Evolutionary conservation across 2,113 vertebrate genomes (phyloP), one percentile per base, ranked within the genome.

Genomic region (Ictidomys tridecemlineatus): DNA sequence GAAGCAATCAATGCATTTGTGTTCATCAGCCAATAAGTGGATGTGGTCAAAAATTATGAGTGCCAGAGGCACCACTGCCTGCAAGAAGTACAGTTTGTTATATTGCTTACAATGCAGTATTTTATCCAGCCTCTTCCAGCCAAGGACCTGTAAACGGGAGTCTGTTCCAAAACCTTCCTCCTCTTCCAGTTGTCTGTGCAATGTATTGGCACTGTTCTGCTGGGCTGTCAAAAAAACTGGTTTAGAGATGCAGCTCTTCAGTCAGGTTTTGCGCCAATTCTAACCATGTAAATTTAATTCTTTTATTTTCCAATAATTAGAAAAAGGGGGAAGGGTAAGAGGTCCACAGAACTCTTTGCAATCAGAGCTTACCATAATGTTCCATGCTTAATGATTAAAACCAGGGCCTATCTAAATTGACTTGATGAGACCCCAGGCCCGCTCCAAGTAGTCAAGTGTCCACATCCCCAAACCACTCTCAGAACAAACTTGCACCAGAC

Each of bases 81-180:
- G 98, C 98, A 98, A 98, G 98, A 98, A 99, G 98, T 98, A 98
- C 99, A 99, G 99, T 99, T 98, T 99, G 99, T 99, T 98, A 98
- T 98, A 98, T 99, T 99, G 98, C 99, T 99, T 99, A 99, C 99
- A 99, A 99, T 99, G 98, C 98, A 99, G 99, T 98, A 99, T 99
- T 99, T 99, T 98, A 99, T 99, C 98, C 99, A 99, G 99, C 98
- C 98, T 99, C 99, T 99, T 99, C 98, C 99, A 98, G 99, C 98
- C 98, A 99, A 97, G 98, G 98, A 99, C 98, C 99, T 98, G 99
- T 99, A 99, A 99, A 98, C 98, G 96, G 98, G 98, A 98, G 98
- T 99, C 98, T 99, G 98, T 98, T 99, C 98, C 98, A 99, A 99
- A 99, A 99, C 98, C 98, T 99, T 99, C 99, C 99, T 99, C 99